These are phyloP conservation scores for Cyprinodon tularosa DNA, from an alignment of 2,113 vertebrate species.

Conservation along the genomic window DNA sequence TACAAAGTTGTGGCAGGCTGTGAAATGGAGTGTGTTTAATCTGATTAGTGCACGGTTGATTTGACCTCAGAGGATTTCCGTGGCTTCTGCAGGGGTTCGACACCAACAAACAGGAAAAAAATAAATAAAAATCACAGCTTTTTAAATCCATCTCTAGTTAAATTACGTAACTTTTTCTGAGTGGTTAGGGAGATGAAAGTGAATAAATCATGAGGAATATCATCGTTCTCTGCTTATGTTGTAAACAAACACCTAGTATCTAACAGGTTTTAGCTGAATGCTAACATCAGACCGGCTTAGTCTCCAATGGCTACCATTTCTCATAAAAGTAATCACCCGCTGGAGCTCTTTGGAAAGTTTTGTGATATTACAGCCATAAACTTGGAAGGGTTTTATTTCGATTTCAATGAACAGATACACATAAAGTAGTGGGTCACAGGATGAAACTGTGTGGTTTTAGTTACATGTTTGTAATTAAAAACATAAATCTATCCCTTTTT, in stretches of 20 bases:
- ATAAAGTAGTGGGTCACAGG: not conserved
- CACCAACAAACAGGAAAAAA: conserved; percentile 13
- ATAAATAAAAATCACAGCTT: not conserved
- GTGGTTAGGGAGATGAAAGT: conserved; percentile 28
- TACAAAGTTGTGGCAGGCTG: conserved; percentile 55
- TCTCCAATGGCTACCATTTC: too few relatives aligned
- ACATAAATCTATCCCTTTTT: too few relatives aligned
- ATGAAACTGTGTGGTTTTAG: not conserved
- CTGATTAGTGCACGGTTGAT: conserved; percentile 65
- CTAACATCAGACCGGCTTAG: not conserved
- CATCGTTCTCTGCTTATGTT: not conserved
- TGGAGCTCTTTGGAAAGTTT: too few relatives aligned
- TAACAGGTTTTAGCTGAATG: not conserved
- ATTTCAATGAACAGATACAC: not conserved
- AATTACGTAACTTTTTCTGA: conserved; percentile 5
- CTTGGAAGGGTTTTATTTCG: not conserved
- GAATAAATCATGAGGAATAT: conserved; percentile 65
- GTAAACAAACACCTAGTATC: conserved; percentile 1
- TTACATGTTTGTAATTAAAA: not conserved
- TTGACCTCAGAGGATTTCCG: conserved; percentile 55
- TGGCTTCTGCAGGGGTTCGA: conserved; percentile 36
- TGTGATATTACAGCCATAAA: too few relatives aligned
- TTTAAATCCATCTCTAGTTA: conserved; percentile 2
- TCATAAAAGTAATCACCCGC: not conserved
- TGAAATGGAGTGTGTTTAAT: conserved; percentile 74